Evolutionary conservation across 2,797 vertebrate species (phyloP), one percentile per base, ranked within the genome.

Genomic region (Harpagifer antarcticus): DNA sequence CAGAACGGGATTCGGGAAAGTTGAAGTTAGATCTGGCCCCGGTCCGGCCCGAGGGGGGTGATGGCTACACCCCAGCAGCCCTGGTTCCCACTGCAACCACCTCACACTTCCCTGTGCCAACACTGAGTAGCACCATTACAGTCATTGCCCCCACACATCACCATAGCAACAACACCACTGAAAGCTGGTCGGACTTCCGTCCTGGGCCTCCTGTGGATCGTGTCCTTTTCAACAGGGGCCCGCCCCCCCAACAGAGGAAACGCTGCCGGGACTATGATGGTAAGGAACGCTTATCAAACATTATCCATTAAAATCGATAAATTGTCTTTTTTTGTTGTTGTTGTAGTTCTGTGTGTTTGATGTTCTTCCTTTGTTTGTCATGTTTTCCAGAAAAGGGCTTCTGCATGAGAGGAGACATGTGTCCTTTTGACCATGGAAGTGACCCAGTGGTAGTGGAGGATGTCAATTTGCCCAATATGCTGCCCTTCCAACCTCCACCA

Each of bases 401-500:
- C 93, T 99, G 98, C 89, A 98, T 99, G 97, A 96, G 97, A 81
- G 98, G 97, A 40, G 98, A 99, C 88, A 97, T 98, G 97, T 99
- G 97, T 89, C 97, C 97, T 57, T 99, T 98, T 63, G 98, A 99
- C 93, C 98, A 99, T 43, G 98, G 98, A 85, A 99, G 97, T 6
- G 98, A 99, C 91, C 98, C 98, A 0, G 98, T 99, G 60, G 97
- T 99, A 49, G 97, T 99, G 83, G 98, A 99, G 93, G 98, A 99
- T 84, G 98, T 98, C 78, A 99, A 97, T 91, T 94, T 99, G 87
- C 97, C 98, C 86, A 97, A 90, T 85, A 99, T 99, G 84, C 92
- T 99, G 81, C 97, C 97, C 81, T 99, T 99, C 87, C 97, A 97
- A 84, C 96, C 96, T 52, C 97, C 97, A n/a, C 97, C 97, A 27